Evolutionary conservation across 2,888 invertebrate species (phyloP), one percentile per base, ranked within the genome.

Genomic region (Stomorhina lunata): DNA sequence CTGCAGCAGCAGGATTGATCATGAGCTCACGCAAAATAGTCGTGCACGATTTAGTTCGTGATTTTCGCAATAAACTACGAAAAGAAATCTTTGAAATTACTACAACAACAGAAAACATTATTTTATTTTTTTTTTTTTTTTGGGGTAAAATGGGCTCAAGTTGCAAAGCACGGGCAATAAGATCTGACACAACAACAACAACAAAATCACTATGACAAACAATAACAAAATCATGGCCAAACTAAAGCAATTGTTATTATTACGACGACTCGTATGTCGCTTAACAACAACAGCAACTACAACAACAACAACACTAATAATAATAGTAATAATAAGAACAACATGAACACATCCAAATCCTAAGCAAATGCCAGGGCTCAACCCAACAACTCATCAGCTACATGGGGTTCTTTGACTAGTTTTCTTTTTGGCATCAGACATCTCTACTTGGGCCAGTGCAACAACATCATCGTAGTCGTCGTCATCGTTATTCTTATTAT

Each of bases 21-120:
- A 90, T 90, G 90, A 88, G 87, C 87, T 86, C 90, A 90, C 90
- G 90, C 90, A 90, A 89, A 90, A 90, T 90, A 90, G 90, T 90
- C 90, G 90, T 90, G 90, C 90, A 89, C 90, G 90, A 90, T 90
- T 89, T 89, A 89, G 87, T 90, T 90, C 90, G 90, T 90, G 90
- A 90, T 90, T 90, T 84, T 84, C 81, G 81, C 77, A 84, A 84
- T 81, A 83, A 83, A 81, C 83, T 84, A 84, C 78, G 82, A 84
- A 84, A 84, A 82, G 82, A 80, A 84, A 84, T 84, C 81, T 84
- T 84, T 81, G 78, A 80, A 79, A 80, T 84, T 82, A 71, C 82
- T 82, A 75, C 73, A 77, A 72, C 20, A 76, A 66, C 76, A 78
- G 68, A 71, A 20, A 77, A 78, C 17, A 29, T 32, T 22, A 80